Evolutionary conservation across 2,888 invertebrate genomes (phyloP).

Genomic region (Platycnemis pennipes): DNA sequence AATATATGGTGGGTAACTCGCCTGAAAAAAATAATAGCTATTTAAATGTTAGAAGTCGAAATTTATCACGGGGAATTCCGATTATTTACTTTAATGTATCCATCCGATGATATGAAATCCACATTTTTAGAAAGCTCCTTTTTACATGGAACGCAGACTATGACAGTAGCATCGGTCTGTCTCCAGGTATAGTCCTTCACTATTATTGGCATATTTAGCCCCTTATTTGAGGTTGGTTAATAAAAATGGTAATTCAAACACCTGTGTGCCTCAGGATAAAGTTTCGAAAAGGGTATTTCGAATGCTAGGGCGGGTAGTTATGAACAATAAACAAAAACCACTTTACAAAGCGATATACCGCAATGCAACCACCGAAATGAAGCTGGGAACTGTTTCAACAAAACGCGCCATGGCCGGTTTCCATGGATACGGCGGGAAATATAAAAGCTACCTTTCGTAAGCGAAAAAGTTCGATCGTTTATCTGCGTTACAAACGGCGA

Average conservation of each 20-base stretch:
- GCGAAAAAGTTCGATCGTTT: background rate
- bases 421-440: slow-evolving; percentile 19
- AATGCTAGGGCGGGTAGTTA: too few species aligned
- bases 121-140: slow-evolving; percentile 84
- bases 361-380: background rate
- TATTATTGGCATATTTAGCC: slow-evolving; percentile 84
- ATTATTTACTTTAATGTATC: slow-evolving; percentile 85
- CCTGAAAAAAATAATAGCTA: slow-evolving; percentile 77
- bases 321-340: too few species aligned
- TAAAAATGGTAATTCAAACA: background rate
- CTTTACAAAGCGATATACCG: too few species aligned
- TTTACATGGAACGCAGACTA: slow-evolving; percentile 85
- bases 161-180: slow-evolving; percentile 83
- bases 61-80: background rate
- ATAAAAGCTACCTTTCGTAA: background rate
- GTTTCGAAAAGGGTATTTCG: too few species aligned
- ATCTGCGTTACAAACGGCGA: background rate
- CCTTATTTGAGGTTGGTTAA: background rate
- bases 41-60: background rate
- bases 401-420: background rate
- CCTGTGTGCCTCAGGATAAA: background rate
- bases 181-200: slow-evolving; percentile 89
- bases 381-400: too few species aligned
- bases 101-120: slow-evolving; percentile 85
- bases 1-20: slow-evolving; percentile 86